Conservation (phyloP, 1,140 invertebrate genomes). For the Megalopta genalis region DNA sequence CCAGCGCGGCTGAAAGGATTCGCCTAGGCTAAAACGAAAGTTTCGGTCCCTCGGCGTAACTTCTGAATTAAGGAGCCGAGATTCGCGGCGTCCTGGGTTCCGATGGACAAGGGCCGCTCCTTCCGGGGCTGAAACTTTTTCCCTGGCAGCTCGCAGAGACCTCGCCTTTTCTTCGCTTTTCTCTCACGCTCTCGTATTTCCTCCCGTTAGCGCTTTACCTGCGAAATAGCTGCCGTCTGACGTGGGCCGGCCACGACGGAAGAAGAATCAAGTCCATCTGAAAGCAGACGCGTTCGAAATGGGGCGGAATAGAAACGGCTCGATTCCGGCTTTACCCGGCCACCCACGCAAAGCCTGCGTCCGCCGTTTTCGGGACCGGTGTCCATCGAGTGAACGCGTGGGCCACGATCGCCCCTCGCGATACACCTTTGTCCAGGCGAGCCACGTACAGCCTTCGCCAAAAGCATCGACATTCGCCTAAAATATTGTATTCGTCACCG, state of each 20-base stretch:
- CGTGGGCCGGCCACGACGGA: slow-evolving; percentile 40
- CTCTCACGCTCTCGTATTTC: slow-evolving; percentile 9
- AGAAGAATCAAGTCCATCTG: slow-evolving; percentile 66
- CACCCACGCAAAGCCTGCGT: too few species aligned
- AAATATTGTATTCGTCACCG: too few species aligned
- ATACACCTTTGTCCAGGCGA: too few species aligned
- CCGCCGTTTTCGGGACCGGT: too few species aligned
- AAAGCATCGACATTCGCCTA: too few species aligned
- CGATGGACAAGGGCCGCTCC: not conserved
- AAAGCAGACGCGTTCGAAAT: slow-evolving; percentile 44
- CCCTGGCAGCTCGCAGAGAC: not conserved
- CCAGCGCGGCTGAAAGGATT: too few species aligned
- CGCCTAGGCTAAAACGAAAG: not conserved
- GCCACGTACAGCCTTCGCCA: too few species aligned
- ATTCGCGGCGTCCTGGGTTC: not conserved
- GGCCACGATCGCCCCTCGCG: too few species aligned
- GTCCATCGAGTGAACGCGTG: too few species aligned
- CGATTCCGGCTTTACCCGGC: not conserved
- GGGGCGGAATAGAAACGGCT: not conserved
- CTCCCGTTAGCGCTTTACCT: slow-evolving; percentile 25
- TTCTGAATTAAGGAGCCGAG: not conserved
- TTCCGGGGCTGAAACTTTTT: not conserved
- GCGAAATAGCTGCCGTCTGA: slow-evolving; percentile 38
- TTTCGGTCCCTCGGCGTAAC: not conserved
- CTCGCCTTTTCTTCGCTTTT: not conserved